Percentiles rank a stretch among this genome's conserved stretches.
Conservation (phyloP, 2,113 vertebrate species). For the Canis aureus region DNA sequence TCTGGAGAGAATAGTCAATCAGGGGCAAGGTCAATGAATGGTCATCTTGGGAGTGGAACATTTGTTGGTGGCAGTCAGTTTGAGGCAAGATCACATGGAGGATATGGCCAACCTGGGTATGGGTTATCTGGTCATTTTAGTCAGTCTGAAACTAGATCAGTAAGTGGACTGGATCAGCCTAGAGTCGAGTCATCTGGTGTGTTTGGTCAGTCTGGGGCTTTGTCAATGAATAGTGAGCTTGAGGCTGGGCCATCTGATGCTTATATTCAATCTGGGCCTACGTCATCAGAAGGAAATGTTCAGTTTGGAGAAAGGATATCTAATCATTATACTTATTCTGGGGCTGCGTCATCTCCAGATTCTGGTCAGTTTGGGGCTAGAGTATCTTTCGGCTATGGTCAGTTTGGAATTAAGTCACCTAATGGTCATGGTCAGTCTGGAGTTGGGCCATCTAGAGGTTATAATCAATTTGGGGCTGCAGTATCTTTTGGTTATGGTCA, state of each 20-base stretch:
- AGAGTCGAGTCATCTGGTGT: background rate
- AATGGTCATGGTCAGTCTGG: background rate
- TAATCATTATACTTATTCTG: background rate
- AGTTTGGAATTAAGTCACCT: background rate
- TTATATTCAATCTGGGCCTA: background rate
- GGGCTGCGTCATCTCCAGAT: background rate
- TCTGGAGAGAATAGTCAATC: background rate
- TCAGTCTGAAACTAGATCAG: background rate
- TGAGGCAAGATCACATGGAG: background rate
- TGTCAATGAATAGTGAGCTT: background rate
- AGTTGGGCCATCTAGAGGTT: background rate
- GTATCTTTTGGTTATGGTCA: background rate
- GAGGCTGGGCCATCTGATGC: background rate
- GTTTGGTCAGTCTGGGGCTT: background rate
- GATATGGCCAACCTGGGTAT: background rate
- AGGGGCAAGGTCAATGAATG: background rate
- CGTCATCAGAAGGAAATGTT: background rate
- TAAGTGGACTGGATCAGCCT: background rate
- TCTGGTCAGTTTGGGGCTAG: background rate
- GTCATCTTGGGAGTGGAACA: background rate
- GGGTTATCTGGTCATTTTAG: background rate
- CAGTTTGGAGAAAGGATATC: background rate
- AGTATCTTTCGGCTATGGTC: background rate
- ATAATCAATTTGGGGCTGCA: background rate
- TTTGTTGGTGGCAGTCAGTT: background rate